Conservation (phyloP, 2,113 vertebrate species). For the Ptilonorhynchus violaceus region DNA sequence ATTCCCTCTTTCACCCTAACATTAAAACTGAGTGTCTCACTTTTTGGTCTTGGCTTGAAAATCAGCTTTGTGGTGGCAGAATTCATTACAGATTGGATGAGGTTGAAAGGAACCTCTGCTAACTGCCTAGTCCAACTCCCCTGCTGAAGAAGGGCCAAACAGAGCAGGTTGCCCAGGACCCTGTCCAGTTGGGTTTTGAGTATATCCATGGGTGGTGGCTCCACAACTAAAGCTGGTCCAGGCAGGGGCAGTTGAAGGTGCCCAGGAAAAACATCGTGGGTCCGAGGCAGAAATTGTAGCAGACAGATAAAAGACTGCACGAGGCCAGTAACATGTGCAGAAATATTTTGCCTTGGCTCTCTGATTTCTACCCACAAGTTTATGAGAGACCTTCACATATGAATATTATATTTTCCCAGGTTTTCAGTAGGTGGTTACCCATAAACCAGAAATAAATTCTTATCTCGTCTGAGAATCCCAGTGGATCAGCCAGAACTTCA, state of each 20-base stretch:
- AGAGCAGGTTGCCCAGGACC: not conserved
- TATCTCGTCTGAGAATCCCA: not conserved
- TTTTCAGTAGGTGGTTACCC: not conserved
- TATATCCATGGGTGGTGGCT: not conserved
- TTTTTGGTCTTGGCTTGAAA: not conserved
- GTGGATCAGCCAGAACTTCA: not conserved
- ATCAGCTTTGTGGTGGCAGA: not conserved
- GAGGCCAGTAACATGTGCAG: not conserved
- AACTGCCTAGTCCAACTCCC: not conserved
- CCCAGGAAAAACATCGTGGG: fast-evolving
- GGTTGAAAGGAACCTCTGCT: not conserved
- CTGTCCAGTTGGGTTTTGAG: not conserved
- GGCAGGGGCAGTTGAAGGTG: not conserved
- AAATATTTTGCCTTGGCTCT: not conserved
- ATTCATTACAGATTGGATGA: not conserved
- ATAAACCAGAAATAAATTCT: not conserved
- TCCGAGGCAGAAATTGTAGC: not conserved
- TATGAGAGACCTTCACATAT: not conserved
- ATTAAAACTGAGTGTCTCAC: not conserved
- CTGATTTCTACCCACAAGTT: not conserved
- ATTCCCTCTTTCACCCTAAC: not conserved
- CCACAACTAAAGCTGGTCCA: not conserved
- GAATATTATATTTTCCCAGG: not conserved
- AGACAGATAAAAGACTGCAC: not conserved
- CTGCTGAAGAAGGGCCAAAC: not conserved